Evolutionary conservation across 2,797 vertebrate genomes (phyloP).

Genomic region (Smutsia temminckii): DNA sequence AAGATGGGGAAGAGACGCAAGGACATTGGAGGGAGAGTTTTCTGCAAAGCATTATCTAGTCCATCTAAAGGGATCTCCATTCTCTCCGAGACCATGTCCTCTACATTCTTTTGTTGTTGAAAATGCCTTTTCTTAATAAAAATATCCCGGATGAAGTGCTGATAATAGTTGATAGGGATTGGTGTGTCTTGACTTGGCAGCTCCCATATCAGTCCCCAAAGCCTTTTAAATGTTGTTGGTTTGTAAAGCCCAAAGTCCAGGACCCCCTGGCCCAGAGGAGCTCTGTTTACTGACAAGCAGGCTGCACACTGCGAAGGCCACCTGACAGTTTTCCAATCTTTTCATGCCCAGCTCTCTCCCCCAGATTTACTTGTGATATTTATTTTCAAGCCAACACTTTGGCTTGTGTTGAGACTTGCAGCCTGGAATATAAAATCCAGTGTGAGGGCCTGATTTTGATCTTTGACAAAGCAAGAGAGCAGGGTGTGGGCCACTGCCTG

Average conservation of each 20-base stretch:
- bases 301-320: rapidly evolving
- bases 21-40: rapidly evolving
- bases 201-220: not conserved
- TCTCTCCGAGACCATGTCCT: not conserved
- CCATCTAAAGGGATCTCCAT: not conserved
- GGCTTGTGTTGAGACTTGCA: conserved; percentile 63
- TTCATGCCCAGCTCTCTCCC: not conserved
- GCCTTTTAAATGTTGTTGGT: rapidly evolving
- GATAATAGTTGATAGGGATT: rapidly evolving
- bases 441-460: not conserved
- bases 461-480: not conserved
- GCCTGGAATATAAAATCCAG: rapidly evolving
- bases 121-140: not conserved
- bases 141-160: no score
- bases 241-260: not conserved
- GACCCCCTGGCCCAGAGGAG: rapidly evolving
- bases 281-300: not conserved
- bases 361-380: not conserved
- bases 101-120: not conserved
- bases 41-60: not conserved
- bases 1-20: not conserved
- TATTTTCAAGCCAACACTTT: not conserved
- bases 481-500: not conserved
- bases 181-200: not conserved
- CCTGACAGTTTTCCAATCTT: rapidly evolving